These are phyloP conservation scores for Melanotaenia nigrans DNA, from an alignment of 2,797 vertebrate genomes.

Conservation along the genomic window DNA sequence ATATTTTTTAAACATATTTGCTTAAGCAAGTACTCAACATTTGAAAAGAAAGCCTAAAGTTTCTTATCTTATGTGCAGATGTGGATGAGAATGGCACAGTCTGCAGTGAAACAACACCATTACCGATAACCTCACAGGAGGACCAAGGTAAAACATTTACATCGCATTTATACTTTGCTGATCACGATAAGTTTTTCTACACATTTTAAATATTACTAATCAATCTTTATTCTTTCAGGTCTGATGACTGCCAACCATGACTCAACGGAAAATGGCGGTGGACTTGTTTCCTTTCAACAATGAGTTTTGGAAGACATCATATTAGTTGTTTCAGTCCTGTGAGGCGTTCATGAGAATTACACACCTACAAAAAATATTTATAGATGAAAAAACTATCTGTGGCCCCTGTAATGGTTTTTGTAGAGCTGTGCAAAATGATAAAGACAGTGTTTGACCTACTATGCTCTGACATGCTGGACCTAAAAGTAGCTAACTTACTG, in stretches of 20 bases:
- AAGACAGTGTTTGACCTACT: neutral
- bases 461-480: neutral
- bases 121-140: slow-evolving; percentile 52
- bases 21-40: neutral
- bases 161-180: neutral
- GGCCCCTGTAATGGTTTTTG: no score
- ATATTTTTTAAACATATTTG: neutral
- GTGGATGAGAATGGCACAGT: slow-evolving; percentile 40
- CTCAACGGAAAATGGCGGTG: slow-evolving; percentile 42
- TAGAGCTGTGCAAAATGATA: neutral
- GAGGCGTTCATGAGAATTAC: neutral
- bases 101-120: slow-evolving; percentile 56
- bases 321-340: neutral
- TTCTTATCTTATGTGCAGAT: slow-evolving; percentile 39
- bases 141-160: slow-evolving; percentile 58
- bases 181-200: neutral
- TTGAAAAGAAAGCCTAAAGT: neutral
- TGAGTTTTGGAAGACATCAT: slow-evolving; percentile 31
- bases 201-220: slow-evolving; percentile 7
- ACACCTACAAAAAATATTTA: neutral
- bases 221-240: slow-evolving; percentile 44
- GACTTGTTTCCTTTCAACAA: slow-evolving; percentile 70
- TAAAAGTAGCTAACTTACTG: neutral
- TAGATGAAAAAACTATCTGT: neutral
- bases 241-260: slow-evolving; percentile 25